A percentile compares a stretch with the other conserved stretches of the same genome.
Conservation (phyloP, 2,797 vertebrate species). For the Danio kyathit region DNA sequence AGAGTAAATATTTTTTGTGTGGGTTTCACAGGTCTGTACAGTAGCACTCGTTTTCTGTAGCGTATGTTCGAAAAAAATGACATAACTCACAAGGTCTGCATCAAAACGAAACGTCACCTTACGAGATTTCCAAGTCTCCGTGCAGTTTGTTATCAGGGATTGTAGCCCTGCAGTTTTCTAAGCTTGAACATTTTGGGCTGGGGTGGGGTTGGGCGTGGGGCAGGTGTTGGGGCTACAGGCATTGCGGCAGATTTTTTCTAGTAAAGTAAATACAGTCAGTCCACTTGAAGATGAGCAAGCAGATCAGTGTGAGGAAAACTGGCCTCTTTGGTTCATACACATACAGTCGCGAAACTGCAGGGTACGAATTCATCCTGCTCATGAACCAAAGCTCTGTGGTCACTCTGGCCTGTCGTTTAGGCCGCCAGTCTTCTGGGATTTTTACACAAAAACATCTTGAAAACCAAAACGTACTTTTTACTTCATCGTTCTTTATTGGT, state of each 20-base stretch:
- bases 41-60: constrained; percentile 80
- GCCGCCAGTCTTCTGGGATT: constrained; percentile 40
- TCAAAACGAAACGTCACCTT: constrained; percentile 54
- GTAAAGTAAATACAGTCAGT: constrained; percentile 38
- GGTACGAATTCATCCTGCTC: constrained; percentile 25
- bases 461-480: constrained; percentile 52
- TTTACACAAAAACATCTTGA: constrained; percentile 43
- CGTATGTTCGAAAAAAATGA: constrained; percentile 80
- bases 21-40: constrained; percentile 86
- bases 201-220: constrained; percentile 18
- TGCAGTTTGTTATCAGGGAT: constrained; percentile 55
- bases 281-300: constrained; percentile 58
- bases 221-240: neutral
- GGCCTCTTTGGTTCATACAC: constrained; percentile 38
- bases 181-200: constrained; percentile 45
- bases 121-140: constrained; percentile 53
- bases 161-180: constrained; percentile 55
- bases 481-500: constrained; percentile 28
- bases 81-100: constrained; percentile 81
- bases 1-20: constrained; percentile 87
- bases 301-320: constrained; percentile 13
- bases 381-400: constrained; percentile 57
- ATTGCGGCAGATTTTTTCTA: constrained; percentile 30
- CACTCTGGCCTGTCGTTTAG: constrained; percentile 29
- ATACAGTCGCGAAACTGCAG: constrained; percentile 26